Evolutionary conservation across 1,140 invertebrate genomes (phyloP).

Genomic region (Drosophila hydei): DNA sequence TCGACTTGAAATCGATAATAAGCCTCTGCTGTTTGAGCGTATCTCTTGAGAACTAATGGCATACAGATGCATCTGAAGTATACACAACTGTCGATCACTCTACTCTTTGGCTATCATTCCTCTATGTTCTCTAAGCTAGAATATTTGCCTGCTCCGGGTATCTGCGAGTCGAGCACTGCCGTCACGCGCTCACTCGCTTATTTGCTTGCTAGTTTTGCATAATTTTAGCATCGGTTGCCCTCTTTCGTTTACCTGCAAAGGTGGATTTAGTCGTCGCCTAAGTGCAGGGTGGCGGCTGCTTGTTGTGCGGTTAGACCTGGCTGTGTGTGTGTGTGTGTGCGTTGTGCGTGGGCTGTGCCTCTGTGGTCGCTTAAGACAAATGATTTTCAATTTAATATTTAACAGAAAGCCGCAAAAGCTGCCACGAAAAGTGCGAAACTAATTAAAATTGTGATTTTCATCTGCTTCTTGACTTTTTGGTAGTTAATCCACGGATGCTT

Average conservation of each 20-base stretch:
- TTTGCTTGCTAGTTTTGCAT: slow-evolving; percentile 21
- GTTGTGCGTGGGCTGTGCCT: background rate
- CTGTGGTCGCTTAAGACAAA: slow-evolving; percentile 64
- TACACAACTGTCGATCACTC: no score
- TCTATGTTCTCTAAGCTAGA: no score
- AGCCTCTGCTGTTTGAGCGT: no score
- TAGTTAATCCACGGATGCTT: background rate
- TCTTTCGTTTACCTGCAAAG: no score
- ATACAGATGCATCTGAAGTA: no score
- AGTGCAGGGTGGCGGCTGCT: slow-evolving; percentile 55
- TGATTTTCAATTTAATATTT: slow-evolving; percentile 69
- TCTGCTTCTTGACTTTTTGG: background rate
- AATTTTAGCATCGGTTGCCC: slow-evolving; percentile 1
- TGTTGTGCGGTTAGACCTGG: slow-evolving; percentile 27
- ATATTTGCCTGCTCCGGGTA: no score
- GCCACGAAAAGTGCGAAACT: slow-evolving; percentile 67
- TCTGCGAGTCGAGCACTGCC: no score
- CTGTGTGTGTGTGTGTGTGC: slow-evolving; percentile 2
- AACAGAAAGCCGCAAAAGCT: slow-evolving; percentile 58
- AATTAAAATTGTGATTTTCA: slow-evolving; percentile 62
- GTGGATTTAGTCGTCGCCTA: background rate
- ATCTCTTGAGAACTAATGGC: no score
- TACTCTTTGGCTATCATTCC: no score
- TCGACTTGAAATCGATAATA: no score
- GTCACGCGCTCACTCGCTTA: no score